A percentile compares a stretch with the other conserved stretches of the same genome.
phyloP scores from a whole-genome alignment of 2,797 vertebrate species.

The Coccyzus lansbergi region DNA sequence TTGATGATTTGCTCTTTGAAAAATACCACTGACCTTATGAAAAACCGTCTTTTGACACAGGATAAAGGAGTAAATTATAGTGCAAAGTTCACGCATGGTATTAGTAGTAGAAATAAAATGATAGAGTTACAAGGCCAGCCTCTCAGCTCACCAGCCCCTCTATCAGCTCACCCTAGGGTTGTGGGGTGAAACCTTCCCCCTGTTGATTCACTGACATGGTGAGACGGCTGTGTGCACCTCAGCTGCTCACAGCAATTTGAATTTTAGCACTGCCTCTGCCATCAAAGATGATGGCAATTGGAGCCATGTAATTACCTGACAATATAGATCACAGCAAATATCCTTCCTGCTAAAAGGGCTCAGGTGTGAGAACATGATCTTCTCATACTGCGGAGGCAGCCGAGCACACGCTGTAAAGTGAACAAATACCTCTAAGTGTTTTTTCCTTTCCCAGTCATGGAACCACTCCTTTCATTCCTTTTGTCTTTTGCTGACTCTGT shows the following conservation, averaged over 20 bases:
- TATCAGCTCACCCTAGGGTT: fast-evolving
- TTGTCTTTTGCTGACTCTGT: background rate
- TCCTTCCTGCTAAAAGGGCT: background rate
- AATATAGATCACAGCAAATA: background rate
- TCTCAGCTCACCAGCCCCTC: fast-evolving
- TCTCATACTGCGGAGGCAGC: background rate
- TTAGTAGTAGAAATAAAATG: background rate
- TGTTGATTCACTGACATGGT: fast-evolving
- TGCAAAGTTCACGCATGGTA: background rate
- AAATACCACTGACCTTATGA: slow-evolving; percentile 17
- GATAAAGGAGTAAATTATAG: background rate
- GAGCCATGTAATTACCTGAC: background rate
- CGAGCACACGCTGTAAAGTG: fast-evolving
- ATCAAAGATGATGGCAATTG: background rate
- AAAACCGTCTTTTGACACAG: background rate
- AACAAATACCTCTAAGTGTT: background rate
- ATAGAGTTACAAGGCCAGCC: background rate
- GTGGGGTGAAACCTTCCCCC: background rate
- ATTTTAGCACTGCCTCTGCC: background rate
- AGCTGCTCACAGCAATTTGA: background rate
- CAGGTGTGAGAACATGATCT: background rate
- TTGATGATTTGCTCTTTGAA: background rate
- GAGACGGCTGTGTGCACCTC: background rate
- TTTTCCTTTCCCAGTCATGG: background rate
- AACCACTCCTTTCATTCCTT: background rate